Conservation (phyloP, 2,888 invertebrate species). For the Enchytraeus crypticus region DNA sequence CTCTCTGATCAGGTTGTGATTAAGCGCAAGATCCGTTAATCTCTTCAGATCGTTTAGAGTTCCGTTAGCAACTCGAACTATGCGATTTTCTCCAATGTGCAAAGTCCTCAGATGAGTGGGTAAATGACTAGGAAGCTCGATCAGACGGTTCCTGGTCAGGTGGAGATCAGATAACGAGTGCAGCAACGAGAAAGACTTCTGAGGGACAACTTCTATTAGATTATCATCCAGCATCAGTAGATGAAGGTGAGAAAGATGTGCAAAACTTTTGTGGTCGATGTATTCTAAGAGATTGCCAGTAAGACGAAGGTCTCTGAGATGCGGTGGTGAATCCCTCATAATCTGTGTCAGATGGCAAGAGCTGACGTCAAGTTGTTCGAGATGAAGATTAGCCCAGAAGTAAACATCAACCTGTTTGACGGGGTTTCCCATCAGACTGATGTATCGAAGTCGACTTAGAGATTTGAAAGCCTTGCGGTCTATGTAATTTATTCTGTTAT, state of each 20-base stretch:
- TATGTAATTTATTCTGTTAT: slow-evolving; percentile 59
- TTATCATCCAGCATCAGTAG: slow-evolving; percentile 75
- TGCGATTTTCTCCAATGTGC: slow-evolving; percentile 22
- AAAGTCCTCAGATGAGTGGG: slow-evolving; percentile 18
- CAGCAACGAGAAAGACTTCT: slow-evolving; percentile 73
- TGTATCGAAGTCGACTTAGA: slow-evolving; percentile 60
- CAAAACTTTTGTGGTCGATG: slow-evolving; percentile 64
- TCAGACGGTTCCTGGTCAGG: slow-evolving; percentile 60
- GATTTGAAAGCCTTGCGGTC: slow-evolving; percentile 61
- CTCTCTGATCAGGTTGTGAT: slow-evolving; percentile 25
- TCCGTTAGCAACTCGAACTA: slow-evolving; percentile 14
- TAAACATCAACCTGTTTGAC: slow-evolving; percentile 43
- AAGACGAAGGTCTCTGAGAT: slow-evolving; percentile 62
- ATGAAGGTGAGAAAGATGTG: slow-evolving; percentile 73
- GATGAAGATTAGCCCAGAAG: slow-evolving; percentile 54
- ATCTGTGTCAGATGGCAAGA: slow-evolving; percentile 35
- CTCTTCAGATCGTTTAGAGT: slow-evolving; percentile 12
- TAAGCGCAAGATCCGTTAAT: slow-evolving; percentile 27
- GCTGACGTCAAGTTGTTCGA: slow-evolving; percentile 40
- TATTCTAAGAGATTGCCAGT: slow-evolving; percentile 68
- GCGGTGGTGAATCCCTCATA: slow-evolving; percentile 54
- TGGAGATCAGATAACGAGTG: slow-evolving; percentile 74
- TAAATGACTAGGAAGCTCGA: slow-evolving; percentile 16
- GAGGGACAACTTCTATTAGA: slow-evolving; percentile 65
- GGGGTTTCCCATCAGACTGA: slow-evolving; percentile 64